Conservation (phyloP, 2,113 vertebrate species). For the Puntigrus tetrazona region DNA sequence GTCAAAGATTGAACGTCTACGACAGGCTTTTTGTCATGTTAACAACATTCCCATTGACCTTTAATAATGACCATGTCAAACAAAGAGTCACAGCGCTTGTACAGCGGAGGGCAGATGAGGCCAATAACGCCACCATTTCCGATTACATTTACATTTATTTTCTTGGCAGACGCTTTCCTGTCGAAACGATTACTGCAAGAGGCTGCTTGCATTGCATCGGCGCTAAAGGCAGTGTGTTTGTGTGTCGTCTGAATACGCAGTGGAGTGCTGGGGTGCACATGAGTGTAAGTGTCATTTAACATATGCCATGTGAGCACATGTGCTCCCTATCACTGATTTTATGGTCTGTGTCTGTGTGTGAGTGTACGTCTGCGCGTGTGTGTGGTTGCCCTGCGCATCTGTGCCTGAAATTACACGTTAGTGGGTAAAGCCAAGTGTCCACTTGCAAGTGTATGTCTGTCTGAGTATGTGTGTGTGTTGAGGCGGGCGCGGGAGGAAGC, state of each 20-base stretch:
- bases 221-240: not conserved
- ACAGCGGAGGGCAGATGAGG: constrained; percentile 25
- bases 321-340: constrained; percentile 9
- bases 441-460: constrained; percentile 1
- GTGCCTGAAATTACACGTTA: constrained; percentile 36
- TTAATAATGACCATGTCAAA: constrained; percentile 52
- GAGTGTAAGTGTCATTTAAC: constrained; percentile 28
- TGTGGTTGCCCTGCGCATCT: constrained; percentile 8
- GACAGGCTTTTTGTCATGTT: constrained; percentile 54
- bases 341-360: not conserved
- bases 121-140: constrained; percentile 18
- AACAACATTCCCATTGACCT: constrained; percentile 53
- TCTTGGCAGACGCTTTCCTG: constrained; percentile 17
- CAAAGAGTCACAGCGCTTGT: constrained; percentile 28
- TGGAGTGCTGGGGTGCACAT: not conserved
- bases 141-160: constrained; percentile 41
- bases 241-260: not conserved
- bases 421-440: constrained; percentile 37
- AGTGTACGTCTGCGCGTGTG: constrained; percentile 1
- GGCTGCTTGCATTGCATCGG: not conserved
- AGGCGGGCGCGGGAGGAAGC: constrained; percentile 39
- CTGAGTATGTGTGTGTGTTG: not conserved
- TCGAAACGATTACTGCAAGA: constrained; percentile 19
- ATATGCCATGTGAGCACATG: constrained; percentile 8
- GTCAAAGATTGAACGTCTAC: constrained; percentile 39